A percentile compares a stretch with the other conserved stretches of the same genome.
These are phyloP conservation scores for Aphidius colemani DNA, from an alignment of 2,888 invertebrate species.

Conservation along the genomic window DNA sequence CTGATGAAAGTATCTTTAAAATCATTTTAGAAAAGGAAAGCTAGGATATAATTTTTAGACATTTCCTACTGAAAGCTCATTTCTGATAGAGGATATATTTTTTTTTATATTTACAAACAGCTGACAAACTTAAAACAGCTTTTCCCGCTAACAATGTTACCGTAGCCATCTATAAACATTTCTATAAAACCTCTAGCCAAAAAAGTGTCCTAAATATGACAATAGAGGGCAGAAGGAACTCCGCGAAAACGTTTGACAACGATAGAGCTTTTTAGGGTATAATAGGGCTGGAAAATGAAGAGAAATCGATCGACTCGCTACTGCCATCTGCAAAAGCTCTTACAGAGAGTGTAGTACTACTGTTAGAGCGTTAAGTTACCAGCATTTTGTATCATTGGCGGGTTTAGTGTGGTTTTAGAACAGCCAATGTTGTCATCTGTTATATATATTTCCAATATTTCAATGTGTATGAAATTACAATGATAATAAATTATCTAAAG, in stretches of 20 bases:
- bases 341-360: no score
- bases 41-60: slow-evolving; percentile 23
- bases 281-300: slow-evolving; percentile 19
- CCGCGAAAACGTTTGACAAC: not conserved
- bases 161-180: slow-evolving; percentile 48
- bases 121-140: not conserved
- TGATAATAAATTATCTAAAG: no score
- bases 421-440: no score
- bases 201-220: slow-evolving; percentile 40
- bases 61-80: no score
- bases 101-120: no score
- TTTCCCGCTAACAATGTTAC: not conserved
- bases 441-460: slow-evolving; percentile 6
- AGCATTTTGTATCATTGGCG: no score
- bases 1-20: no score
- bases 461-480: no score
- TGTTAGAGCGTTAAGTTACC: no score
- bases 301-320: slow-evolving; percentile 31
- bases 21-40: not conserved
- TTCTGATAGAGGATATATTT: no score
- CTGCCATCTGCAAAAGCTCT: slow-evolving; percentile 42
- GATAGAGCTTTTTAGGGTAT: not conserved
- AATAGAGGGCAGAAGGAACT: slow-evolving; percentile 51
- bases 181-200: slow-evolving; percentile 42
- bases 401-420: no score